phyloP scores from a whole-genome alignment of 2,797 vertebrate genomes.

The Halcyon chelicuti region DNA sequence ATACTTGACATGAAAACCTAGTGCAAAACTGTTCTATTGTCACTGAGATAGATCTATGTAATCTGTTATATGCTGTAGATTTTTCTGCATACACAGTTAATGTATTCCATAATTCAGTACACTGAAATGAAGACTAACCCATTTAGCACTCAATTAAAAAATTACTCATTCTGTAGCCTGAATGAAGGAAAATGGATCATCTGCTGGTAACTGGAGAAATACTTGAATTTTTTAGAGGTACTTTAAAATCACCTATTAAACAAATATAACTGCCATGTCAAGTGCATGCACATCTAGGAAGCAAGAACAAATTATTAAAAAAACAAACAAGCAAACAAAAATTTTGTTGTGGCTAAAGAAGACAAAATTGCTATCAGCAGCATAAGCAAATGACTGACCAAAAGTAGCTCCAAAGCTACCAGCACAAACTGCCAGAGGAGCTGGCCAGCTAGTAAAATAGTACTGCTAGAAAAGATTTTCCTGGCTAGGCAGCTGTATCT shows the following conservation, averaged over 20 bases:
- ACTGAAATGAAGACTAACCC: not conserved
- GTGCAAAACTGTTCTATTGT: not conserved
- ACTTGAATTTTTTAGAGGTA: not conserved
- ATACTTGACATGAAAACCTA: not conserved
- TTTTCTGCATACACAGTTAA: not conserved
- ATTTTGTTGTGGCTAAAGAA: not conserved
- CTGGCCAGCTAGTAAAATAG: not conserved
- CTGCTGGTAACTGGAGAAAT: not conserved
- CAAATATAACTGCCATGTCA: not conserved
- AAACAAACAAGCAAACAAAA: not conserved
- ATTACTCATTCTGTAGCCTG: not conserved
- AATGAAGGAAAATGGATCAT: not conserved
- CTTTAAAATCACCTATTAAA: not conserved
- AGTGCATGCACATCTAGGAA: not conserved
- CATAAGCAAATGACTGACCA: not conserved
- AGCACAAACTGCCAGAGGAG: not conserved
- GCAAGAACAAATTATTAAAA: not conserved
- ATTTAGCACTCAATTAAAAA: not conserved
- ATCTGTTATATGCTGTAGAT: not conserved
- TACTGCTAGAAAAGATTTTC: not conserved
- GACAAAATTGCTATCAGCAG: not conserved
- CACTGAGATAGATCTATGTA: not conserved
- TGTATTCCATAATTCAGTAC: not conserved
- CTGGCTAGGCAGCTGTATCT: not conserved
- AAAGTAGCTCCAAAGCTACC: not conserved